phyloP scores from a whole-genome alignment of 1,140 invertebrate genomes.

The Scaptomyza pallida region DNA sequence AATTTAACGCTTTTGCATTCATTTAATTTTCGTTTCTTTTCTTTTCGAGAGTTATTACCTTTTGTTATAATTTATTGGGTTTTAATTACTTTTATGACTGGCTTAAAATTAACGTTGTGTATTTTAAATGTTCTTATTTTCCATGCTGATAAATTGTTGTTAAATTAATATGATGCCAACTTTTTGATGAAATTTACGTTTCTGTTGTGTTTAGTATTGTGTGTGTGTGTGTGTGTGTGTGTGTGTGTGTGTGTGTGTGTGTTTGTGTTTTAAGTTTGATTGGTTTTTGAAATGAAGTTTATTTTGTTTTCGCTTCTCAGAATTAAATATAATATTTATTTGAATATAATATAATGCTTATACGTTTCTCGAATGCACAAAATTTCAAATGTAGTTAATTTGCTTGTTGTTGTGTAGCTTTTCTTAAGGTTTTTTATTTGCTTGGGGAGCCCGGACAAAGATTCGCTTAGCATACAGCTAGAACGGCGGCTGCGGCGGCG shows the following conservation, averaged over 20 bases:
- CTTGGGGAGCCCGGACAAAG: constrained; percentile 23
- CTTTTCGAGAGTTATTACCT: constrained; percentile 49
- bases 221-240: constrained; percentile 17
- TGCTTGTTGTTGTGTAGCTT: constrained; percentile 42
- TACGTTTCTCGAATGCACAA: constrained; percentile 75
- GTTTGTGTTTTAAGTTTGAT: constrained; percentile 32
- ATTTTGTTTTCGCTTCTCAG: constrained; percentile 76
- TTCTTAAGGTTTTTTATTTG: constrained; percentile 36
- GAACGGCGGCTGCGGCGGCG: neutral
- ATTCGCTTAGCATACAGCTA: constrained; percentile 21
- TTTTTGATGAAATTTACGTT: constrained; percentile 56
- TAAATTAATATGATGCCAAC: constrained; percentile 66
- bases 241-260: constrained; percentile 38
- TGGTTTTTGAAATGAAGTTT: constrained; percentile 66
- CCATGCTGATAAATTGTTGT: constrained; percentile 50
- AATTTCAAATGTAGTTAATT: constrained; percentile 72
- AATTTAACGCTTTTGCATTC: constrained; percentile 42
- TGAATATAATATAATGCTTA: constrained; percentile 82
- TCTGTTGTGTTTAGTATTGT: constrained; percentile 15
- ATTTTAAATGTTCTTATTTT: constrained; percentile 51
- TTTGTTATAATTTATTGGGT: constrained; percentile 47
- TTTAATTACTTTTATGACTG: constrained; percentile 63
- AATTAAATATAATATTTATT: constrained; percentile 83
- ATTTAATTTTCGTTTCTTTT: constrained; percentile 43
- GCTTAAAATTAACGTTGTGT: constrained; percentile 79